These are phyloP conservation scores for Mechanitis mazaeus DNA, from an alignment of 2,888 invertebrate genomes.

Conservation along the genomic window DNA sequence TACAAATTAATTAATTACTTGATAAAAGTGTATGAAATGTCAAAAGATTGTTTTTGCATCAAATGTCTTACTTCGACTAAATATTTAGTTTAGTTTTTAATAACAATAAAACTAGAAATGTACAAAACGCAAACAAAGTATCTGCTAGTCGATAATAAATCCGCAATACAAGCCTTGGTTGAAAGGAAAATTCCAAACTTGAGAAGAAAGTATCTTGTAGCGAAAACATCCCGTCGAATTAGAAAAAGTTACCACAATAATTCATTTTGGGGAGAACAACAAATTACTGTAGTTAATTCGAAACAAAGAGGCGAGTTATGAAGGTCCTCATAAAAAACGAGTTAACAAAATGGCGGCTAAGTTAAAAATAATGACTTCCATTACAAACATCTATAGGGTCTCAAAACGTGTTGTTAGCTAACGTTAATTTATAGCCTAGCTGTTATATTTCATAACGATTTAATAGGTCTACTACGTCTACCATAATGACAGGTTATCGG, in stretches of 20 bases:
- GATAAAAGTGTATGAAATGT: too few relatives aligned
- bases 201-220: too few relatives aligned
- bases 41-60: too few relatives aligned
- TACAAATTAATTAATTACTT: too few relatives aligned
- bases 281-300: conserved; percentile 34
- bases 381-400: conserved; percentile 26
- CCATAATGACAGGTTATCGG: not conserved
- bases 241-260: conserved; percentile 30
- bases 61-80: too few relatives aligned
- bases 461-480: not conserved
- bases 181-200: too few relatives aligned
- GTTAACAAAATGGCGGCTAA: conserved; percentile 37
- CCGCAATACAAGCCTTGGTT: too few relatives aligned
- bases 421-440: conserved; percentile 15
- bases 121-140: too few relatives aligned
- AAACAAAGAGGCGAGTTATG: conserved; percentile 35
- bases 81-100: not conserved
- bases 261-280: conserved; percentile 33
- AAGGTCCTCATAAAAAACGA: conserved; percentile 36
- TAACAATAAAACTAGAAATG: too few relatives aligned
- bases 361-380: conserved; percentile 39
- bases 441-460: not conserved
- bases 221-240: conserved; percentile 12
- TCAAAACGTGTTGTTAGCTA: conserved; percentile 24
- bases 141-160: too few relatives aligned